These are phyloP conservation scores for Falcunculus frontatus DNA, from an alignment of 2,113 vertebrate genomes.

Conservation along the genomic window DNA sequence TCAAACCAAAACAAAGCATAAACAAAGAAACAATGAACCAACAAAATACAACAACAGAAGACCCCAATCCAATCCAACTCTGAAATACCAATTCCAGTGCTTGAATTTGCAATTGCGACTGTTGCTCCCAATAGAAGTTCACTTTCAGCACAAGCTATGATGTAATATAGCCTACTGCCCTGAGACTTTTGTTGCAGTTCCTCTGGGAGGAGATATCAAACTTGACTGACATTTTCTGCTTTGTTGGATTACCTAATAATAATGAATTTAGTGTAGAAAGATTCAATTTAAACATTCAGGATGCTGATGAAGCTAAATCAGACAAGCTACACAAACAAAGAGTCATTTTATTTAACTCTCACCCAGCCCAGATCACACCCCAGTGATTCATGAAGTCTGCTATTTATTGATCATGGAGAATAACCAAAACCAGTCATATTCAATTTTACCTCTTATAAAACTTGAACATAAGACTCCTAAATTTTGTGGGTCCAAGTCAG, in stretches of 20 bases:
- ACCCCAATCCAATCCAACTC: not conserved
- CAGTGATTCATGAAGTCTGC: not conserved
- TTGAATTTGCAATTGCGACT: not conserved
- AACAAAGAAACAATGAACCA: not conserved
- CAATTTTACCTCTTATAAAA: not conserved
- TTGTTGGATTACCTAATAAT: not conserved
- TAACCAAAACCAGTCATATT: conserved; percentile 13
- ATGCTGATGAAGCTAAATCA: conserved; percentile 28
- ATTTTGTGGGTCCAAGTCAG: not conserved
- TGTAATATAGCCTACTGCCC: not conserved
- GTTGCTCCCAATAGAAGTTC: not conserved
- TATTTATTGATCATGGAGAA: conserved; percentile 29
- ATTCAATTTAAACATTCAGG: not conserved
- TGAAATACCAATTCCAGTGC: not conserved
- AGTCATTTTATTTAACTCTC: not conserved
- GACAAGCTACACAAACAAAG: conserved; percentile 36
- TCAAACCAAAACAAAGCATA: not conserved
- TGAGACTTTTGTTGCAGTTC: not conserved
- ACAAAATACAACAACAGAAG: not conserved
- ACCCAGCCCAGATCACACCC: not conserved
- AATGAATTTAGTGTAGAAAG: conserved; percentile 19
- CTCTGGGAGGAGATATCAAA: not conserved
- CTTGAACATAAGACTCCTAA: not conserved
- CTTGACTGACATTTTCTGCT: not conserved
- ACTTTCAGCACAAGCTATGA: not conserved